These are phyloP conservation scores for Apis dorsata DNA, from an alignment of 1,140 invertebrate species.

Conservation along the genomic window DNA sequence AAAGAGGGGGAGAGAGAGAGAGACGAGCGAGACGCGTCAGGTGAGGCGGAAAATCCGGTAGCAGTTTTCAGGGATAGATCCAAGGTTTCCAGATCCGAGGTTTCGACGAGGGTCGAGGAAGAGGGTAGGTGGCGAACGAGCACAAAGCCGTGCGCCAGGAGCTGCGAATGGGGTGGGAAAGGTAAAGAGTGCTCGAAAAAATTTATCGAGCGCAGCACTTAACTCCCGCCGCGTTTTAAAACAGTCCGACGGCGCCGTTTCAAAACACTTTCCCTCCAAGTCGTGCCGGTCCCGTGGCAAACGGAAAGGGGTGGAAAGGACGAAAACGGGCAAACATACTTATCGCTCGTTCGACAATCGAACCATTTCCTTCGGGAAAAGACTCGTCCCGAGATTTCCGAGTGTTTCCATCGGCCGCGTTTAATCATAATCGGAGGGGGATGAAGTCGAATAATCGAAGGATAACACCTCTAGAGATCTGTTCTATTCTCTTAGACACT, in stretches of 20 bases:
- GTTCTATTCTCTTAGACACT: too few species aligned
- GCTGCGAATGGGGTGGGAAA: constrained; percentile 12
- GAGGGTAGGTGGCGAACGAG: constrained; percentile 53
- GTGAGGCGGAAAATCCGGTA: constrained; percentile 61
- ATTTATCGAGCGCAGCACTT: constrained; percentile 64
- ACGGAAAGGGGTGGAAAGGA: neutral
- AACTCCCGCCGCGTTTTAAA: constrained; percentile 59
- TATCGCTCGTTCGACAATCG: constrained; percentile 46
- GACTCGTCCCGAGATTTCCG: neutral
- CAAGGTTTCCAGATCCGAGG: constrained; percentile 33
- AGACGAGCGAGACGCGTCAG: constrained; percentile 30
- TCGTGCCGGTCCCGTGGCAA: neutral
- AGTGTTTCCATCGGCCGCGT: neutral
- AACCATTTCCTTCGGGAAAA: constrained; percentile 21
- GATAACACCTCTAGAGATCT: too few species aligned
- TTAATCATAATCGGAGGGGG: constrained; percentile 33
- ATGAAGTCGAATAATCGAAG: constrained; percentile 22
- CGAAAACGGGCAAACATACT: constrained; percentile 37
- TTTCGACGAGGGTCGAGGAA: constrained; percentile 53
- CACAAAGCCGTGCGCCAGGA: constrained; percentile 50
- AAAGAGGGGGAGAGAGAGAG: neutral
- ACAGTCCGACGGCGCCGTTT: constrained; percentile 44
- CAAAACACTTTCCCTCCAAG: constrained; percentile 30
- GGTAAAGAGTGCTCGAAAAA: constrained; percentile 62
- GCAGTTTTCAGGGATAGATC: constrained; percentile 61